Evolutionary conservation across 2,888 invertebrate species (phyloP), one percentile per base, ranked within the genome.

Genomic region (Orthosia cruda): DNA sequence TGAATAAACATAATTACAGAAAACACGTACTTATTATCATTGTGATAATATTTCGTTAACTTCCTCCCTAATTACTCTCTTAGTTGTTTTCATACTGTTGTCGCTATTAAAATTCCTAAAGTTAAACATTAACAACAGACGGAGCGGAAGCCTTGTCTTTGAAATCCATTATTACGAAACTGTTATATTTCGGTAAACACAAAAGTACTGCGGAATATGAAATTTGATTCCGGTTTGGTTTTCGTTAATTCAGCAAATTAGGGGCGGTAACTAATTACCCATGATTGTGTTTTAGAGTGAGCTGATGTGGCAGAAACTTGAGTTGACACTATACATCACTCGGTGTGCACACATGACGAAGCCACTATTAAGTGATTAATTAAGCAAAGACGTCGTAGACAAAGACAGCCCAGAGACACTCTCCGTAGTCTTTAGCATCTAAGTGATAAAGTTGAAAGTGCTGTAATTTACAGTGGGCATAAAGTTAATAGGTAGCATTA

Each of bases 341-440:
- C 88, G 79, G 65, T 72, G 83, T 86, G 86, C 88, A 89, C 90
- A 91, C 90, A 91, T 92, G 92, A 93, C 91, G 90, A 88, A 84
- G 89, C 91, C 89, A 92, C 94, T 93, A 93, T 93, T 92, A 93
- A 93, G 93, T 92, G 93, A 94, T 94, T 93, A 92, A 93, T 93
- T 93, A 93, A 92, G 91, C 91, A 91, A 88, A 90, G 85, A 85
- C 86, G 86, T 85, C 86, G 84, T 87, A 84, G 84, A 88, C 88
- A 89, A 86, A 86, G 86, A 83, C 85, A 87, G 70, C 76, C 79
- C 49, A 71, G 72, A 73, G 75, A 74, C 81, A 85, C 73, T 71
- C 74, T 76, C 80, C 81, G 75, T 90, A 84, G 85, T 83, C 88
- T 88, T 89, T 92, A 91, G 82, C 57, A 13, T 52, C 83, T 71